Evolutionary conservation across 1,140 invertebrate species (phyloP), one percentile per base, ranked within the genome.

Genomic region (Heliconius himera): DNA sequence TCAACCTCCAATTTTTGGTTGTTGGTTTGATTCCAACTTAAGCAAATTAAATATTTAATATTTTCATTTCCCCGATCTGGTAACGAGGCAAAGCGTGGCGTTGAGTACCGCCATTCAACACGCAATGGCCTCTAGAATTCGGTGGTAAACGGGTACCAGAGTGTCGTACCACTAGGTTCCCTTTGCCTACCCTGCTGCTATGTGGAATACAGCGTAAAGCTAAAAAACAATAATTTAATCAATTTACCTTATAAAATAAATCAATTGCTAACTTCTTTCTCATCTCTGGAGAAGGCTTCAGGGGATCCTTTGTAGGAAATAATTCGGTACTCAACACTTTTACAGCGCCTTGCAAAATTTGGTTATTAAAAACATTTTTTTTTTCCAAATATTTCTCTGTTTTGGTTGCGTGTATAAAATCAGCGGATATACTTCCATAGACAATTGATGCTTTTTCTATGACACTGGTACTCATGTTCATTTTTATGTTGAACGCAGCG

Each of bases 161-260:
- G 33, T 33, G 33, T 5, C 33, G 0, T 36, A 8, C 33, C 6
- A 36, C 33, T 36, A 36, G 33, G 33, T 36, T 36, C 33, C 33
- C 33, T 36, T 36, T 36, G 33, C 33, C 6, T 36, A 36, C 33
- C 6, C 33, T 36, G 33, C 8, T 6, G 6, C 33, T 36, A 0
- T 36, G 6, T 36, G 33, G 33, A 5, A 36, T 36, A 36, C 33
- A 36, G 6, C 33, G 0, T 36, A 36, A 36, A 6, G 33, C 33
- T 36, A 36, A 36, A 36, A 36, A 36, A 36, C 4, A 36, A 56
- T 56, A 56, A 56, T 74, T 84, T 8, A 49, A 51, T 51, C 41
- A 20, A 20, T 18, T 8, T 91, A 97, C 96, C 95, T 98, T 98
- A 86, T 98, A 98, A 82, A 98, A 96, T 33, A 98, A 88, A 76